Conservation (phyloP, 2,797 vertebrate species). For the Phoxinus dragarum region DNA sequence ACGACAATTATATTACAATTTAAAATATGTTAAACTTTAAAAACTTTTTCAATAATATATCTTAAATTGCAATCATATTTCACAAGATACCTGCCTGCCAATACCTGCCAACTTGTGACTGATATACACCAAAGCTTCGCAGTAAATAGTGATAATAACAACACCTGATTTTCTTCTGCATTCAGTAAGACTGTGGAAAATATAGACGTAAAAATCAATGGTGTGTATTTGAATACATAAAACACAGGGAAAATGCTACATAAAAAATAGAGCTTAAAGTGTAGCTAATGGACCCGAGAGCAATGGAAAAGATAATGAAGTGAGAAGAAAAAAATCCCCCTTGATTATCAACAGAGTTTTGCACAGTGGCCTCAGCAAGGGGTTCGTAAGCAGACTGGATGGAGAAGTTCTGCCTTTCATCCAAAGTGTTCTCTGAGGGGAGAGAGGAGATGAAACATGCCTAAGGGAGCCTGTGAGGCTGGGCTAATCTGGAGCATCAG, state of each 20-base stretch:
- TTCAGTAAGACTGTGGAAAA: slow-evolving; percentile 1
- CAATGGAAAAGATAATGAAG: slow-evolving; percentile 26
- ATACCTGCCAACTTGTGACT: background rate
- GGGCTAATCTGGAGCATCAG: slow-evolving; percentile 51
- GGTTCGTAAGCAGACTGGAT: slow-evolving; percentile 38
- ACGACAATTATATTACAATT: too few relatives aligned
- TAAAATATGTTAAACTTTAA: background rate
- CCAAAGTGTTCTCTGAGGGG: slow-evolving; percentile 33
- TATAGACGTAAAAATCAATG: background rate
- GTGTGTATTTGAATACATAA: slow-evolving; percentile 18
- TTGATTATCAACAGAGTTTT: slow-evolving; percentile 35
- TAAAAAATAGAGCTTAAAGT: slow-evolving; percentile 4
- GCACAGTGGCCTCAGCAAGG: slow-evolving; percentile 38
- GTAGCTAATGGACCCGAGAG: background rate
- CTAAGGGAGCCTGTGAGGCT: slow-evolving; percentile 31
- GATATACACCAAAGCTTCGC: background rate
- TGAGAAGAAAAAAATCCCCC: background rate
- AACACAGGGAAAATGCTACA: background rate
- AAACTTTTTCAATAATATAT: background rate
- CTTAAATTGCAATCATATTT: background rate
- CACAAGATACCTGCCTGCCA: background rate
- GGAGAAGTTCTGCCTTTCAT: slow-evolving; percentile 41
- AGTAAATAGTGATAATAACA: background rate
- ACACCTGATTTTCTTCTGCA: slow-evolving; percentile 10
- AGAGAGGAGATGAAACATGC: slow-evolving; percentile 44